phyloP scores from a whole-genome alignment of 2,113 vertebrate species.

The Onychorhynchus coronatus region DNA sequence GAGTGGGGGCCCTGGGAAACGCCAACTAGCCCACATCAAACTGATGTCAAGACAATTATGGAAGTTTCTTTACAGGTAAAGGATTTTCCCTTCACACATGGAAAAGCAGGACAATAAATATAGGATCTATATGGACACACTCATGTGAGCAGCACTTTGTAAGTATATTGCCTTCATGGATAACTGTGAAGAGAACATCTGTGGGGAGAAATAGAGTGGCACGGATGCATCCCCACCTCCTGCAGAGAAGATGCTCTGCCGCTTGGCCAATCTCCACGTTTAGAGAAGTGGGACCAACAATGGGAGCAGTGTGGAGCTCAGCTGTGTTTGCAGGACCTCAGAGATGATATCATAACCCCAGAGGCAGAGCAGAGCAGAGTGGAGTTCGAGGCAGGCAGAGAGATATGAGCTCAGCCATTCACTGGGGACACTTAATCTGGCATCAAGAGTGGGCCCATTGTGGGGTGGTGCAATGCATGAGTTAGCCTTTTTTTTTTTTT shows the following conservation, averaged over 20 bases:
- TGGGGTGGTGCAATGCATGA: conserved; percentile 39
- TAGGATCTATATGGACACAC: accelerated
- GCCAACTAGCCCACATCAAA: neutral
- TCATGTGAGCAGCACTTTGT: neutral
- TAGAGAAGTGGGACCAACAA: conserved; percentile 42
- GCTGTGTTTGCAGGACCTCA: conserved; percentile 61
- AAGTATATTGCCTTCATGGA: neutral
- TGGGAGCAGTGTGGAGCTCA: conserved; percentile 67
- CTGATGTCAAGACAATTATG: neutral
- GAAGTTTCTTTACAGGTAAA: neutral
- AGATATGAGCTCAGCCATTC: conserved; percentile 63
- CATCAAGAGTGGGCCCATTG: conserved; percentile 58
- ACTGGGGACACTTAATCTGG: neutral
- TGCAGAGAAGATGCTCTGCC: neutral
- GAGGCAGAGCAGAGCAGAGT: conserved; percentile 6
- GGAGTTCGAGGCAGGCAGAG: conserved; percentile 8
- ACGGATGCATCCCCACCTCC: neutral
- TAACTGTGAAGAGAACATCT: neutral
- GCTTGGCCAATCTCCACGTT: neutral
- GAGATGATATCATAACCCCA: conserved; percentile 75
- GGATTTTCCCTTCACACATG: neutral
- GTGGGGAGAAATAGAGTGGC: neutral
- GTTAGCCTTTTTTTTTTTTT: neutral
- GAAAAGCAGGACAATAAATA: neutral
- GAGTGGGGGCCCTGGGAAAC: neutral